Conservation (phyloP, 2,797 vertebrate species). For the Astyanax mexicanus region DNA sequence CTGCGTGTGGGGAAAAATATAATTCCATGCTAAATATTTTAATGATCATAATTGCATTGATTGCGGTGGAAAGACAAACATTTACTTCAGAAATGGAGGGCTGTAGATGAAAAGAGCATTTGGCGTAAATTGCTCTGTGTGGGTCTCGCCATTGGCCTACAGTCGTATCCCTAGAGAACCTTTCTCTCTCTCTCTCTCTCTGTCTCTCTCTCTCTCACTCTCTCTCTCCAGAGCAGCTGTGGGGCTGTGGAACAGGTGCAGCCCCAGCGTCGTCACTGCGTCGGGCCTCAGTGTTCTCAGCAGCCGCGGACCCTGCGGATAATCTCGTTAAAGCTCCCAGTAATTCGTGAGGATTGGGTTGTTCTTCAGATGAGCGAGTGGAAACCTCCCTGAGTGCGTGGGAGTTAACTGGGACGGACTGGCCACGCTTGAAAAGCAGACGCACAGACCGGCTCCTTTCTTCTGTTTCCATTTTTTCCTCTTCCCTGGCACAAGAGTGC, state of each 20-base stretch:
- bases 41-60: slow-evolving; percentile 47
- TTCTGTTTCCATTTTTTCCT: neutral
- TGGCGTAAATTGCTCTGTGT: slow-evolving; percentile 26
- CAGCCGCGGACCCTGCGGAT: slow-evolving; percentile 66
- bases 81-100: slow-evolving; percentile 34
- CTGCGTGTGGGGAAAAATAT: neutral
- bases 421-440: slow-evolving; percentile 70
- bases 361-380: slow-evolving; percentile 84
- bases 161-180: slow-evolving; percentile 12
- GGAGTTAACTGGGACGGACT: slow-evolving; percentile 74
- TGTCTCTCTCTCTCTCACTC: slow-evolving; percentile 38
- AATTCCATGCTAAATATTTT: slow-evolving; percentile 5
- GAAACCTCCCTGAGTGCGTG: slow-evolving; percentile 78
- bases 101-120: slow-evolving; percentile 33
- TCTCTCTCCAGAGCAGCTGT: slow-evolving; percentile 60
- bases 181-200: slow-evolving; percentile 27
- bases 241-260: slow-evolving; percentile 78
- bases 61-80: slow-evolving; percentile 46
- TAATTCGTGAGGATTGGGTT: slow-evolving; percentile 82
- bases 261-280: slow-evolving; percentile 79
- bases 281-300: slow-evolving; percentile 81
- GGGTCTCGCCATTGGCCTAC: slow-evolving; percentile 21
- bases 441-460: slow-evolving; percentile 56
- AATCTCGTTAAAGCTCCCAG: slow-evolving; percentile 85
- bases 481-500: too few relatives aligned